Evolutionary conservation across 2,888 invertebrate genomes (phyloP).

Genomic region (Doris montereyensis): DNA sequence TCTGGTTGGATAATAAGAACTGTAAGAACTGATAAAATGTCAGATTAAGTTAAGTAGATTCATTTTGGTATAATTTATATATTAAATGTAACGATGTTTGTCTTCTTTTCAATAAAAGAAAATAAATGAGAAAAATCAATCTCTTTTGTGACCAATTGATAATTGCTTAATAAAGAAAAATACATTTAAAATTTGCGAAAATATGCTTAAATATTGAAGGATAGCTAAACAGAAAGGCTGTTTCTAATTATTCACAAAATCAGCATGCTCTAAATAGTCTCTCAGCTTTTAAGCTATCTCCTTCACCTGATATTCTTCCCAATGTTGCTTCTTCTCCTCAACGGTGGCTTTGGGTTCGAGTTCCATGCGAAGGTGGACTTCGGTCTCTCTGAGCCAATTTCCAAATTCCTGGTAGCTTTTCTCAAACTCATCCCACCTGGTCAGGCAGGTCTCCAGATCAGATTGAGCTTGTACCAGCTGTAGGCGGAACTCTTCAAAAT

Average conservation of each 20-base stretch:
- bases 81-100: no score
- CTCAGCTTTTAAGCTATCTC: not conserved
- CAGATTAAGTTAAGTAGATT: no score
- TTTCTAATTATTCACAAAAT: no score
- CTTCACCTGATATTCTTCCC: conserved; percentile 88
- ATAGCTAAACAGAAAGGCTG: not conserved
- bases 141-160: no score
- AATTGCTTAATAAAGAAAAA: no score
- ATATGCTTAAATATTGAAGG: not conserved
- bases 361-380: conserved; percentile 84
- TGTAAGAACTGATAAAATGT: no score
- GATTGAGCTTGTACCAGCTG: conserved; percentile 63
- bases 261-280: no score
- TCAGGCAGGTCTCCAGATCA: conserved; percentile 79
- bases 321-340: conserved; percentile 91
- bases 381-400: conserved; percentile 88
- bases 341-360: conserved; percentile 86
- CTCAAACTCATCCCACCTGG: conserved; percentile 94
- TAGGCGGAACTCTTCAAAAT: conserved; percentile 63
- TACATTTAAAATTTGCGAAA: no score
- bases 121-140: no score
- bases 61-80: no score
- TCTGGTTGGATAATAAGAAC: no score
- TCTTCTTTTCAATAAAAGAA: no score
- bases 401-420: conserved; percentile 86